Conservation (phyloP, 2,113 vertebrate genomes). For the Dicaeum eximium region DNA sequence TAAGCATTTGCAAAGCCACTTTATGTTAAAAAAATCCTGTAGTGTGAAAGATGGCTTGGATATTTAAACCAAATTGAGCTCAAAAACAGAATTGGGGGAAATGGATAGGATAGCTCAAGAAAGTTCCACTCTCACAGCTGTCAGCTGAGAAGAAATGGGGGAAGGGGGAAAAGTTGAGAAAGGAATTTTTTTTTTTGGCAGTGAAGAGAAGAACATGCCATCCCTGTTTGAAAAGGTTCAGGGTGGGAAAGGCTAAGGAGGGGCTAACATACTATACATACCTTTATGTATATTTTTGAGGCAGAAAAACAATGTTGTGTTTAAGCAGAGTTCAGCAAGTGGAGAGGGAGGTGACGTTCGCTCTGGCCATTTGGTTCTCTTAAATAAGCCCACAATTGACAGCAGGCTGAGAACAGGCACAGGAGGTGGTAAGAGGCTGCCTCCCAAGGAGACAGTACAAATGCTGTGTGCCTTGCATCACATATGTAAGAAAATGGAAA, state of each 20-base stretch:
- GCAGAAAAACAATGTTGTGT: slow-evolving; percentile 6
- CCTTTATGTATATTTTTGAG: slow-evolving; percentile 48
- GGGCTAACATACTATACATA: slow-evolving; percentile 64
- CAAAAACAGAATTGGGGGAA: not conserved
- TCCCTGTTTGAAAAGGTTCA: slow-evolving; percentile 47
- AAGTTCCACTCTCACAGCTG: slow-evolving; percentile 28
- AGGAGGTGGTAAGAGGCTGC: not conserved
- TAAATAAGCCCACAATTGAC: not conserved
- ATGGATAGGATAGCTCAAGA: not conserved
- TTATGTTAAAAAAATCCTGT: not conserved
- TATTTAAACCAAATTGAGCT: not conserved
- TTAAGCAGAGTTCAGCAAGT: slow-evolving; percentile 11
- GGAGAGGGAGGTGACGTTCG: not conserved
- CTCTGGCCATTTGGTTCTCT: not conserved
- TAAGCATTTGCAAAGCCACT: not conserved
- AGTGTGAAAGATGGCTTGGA: not conserved
- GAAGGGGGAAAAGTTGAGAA: slow-evolving; percentile 38
- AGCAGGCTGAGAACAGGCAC: not conserved
- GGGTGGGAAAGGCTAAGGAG: slow-evolving; percentile 62
- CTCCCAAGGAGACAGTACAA: not conserved
- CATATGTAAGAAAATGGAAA: not conserved
- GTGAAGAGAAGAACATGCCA: slow-evolving; percentile 50
- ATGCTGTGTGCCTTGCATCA: not conserved
- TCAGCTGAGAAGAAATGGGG: slow-evolving; percentile 38
- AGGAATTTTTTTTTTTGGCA: slow-evolving; percentile 38